Percentiles rank a stretch among this genome's conserved stretches.
phyloP scores from a whole-genome alignment of 1,140 invertebrate genomes.

The Plutomurus gul region DNA sequence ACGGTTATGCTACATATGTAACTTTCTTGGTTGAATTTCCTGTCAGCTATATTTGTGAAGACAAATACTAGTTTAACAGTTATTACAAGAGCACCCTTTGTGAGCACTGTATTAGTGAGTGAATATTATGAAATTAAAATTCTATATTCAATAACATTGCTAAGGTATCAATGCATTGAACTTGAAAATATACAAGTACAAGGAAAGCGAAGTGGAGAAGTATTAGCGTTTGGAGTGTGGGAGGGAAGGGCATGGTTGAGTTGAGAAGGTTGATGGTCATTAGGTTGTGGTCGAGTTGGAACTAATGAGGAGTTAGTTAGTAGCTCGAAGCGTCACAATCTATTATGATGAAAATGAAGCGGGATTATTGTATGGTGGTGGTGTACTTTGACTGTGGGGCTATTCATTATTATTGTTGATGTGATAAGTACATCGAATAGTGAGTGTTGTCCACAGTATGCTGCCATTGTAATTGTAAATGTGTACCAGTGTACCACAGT shows the following conservation, averaged over 20 bases:
- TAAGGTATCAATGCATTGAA: too few relatives aligned
- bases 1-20: too few relatives aligned
- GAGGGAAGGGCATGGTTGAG: neutral
- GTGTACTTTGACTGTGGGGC: neutral
- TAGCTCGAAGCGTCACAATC: neutral
- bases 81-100: too few relatives aligned
- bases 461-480: conserved; percentile 4
- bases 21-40: too few relatives aligned
- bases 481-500: neutral
- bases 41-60: too few relatives aligned
- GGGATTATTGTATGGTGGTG: neutral
- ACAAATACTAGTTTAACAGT: too few relatives aligned
- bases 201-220: neutral
- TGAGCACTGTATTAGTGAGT: too few relatives aligned
- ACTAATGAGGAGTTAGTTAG: conserved; percentile 22
- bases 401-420: neutral
- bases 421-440: conserved; percentile 5
- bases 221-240: neutral
- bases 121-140: too few relatives aligned
- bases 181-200: too few relatives aligned
- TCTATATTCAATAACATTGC: too few relatives aligned
- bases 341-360: neutral
- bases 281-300: conserved; percentile 5
- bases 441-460: neutral
- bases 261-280: conserved; percentile 16